Conservation (phyloP, 2,888 invertebrate species). For the Fragum fragum region DNA sequence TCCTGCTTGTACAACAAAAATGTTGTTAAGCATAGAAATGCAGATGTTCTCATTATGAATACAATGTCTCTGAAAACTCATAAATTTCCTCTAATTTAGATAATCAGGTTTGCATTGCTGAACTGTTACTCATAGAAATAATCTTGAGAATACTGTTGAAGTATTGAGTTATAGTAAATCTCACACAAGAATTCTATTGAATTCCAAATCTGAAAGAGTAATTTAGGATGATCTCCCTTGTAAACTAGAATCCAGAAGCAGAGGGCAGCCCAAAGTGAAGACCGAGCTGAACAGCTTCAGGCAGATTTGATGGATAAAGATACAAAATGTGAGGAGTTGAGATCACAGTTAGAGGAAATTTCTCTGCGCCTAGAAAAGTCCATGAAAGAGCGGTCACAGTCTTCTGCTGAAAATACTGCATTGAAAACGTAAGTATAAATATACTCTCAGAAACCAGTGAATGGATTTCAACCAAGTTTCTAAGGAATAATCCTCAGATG, state of each 20-base stretch:
- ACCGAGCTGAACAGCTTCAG: constrained; percentile 80
- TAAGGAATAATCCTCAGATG: no score
- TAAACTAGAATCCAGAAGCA: constrained; percentile 84
- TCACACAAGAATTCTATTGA: background rate
- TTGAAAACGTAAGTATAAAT: constrained; percentile 81
- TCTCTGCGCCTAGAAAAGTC: constrained; percentile 78
- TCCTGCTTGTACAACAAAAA: no score
- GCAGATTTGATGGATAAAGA: constrained; percentile 82
- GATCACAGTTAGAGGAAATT: constrained; percentile 76
- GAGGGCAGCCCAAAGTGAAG: constrained; percentile 83
- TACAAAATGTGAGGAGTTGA: constrained; percentile 79
- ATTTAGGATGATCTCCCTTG: constrained; percentile 23
- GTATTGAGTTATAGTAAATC: no score
- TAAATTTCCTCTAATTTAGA: no score
- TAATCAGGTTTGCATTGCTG: no score
- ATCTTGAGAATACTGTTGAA: no score
- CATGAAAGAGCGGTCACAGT: constrained; percentile 78
- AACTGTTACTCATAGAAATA: no score
- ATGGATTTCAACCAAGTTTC: no score
- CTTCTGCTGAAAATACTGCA: constrained; percentile 77
- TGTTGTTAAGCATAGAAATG: no score
- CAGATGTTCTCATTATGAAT: no score
- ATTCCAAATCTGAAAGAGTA: background rate
- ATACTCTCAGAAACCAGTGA: no score
- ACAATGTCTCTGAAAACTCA: no score